Conservation (phyloP, 2,888 invertebrate species). For the Therioaphis trifolii region DNA sequence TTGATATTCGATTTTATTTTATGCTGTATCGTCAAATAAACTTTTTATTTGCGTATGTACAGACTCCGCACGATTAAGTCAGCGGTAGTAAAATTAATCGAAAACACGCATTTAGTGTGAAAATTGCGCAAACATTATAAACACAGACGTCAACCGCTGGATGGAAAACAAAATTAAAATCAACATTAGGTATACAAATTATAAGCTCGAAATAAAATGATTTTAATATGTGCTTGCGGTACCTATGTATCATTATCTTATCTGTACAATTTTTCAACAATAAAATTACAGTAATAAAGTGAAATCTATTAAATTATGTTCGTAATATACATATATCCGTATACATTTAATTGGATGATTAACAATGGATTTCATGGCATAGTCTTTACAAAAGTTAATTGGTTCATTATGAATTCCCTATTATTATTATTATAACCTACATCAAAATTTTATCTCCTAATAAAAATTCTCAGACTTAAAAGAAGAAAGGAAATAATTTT, state of each 20-base stretch:
- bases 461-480: background rate
- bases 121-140: background rate
- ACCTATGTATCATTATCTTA: background rate
- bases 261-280: constrained; percentile 11
- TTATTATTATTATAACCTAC: background rate
- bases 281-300: background rate
- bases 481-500: no score
- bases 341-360: constrained; percentile 34
- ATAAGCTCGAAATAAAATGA: constrained; percentile 1
- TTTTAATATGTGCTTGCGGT: constrained; percentile 1
- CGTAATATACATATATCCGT: background rate
- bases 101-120: background rate
- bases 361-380: background rate
- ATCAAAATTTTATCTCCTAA: no score
- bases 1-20: no score
- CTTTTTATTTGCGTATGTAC: no score
- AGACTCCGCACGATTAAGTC: background rate
- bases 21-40: no score
- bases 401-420: constrained; percentile 28
- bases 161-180: background rate
- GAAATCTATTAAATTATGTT: constrained; percentile 4
- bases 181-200: background rate
- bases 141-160: background rate
- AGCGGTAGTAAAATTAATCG: background rate
- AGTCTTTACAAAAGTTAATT: background rate